Percentiles rank a stretch among this genome's conserved stretches.
phyloP scores from a whole-genome alignment of 2,888 invertebrate genomes.

The Ennomos quercinarius region DNA sequence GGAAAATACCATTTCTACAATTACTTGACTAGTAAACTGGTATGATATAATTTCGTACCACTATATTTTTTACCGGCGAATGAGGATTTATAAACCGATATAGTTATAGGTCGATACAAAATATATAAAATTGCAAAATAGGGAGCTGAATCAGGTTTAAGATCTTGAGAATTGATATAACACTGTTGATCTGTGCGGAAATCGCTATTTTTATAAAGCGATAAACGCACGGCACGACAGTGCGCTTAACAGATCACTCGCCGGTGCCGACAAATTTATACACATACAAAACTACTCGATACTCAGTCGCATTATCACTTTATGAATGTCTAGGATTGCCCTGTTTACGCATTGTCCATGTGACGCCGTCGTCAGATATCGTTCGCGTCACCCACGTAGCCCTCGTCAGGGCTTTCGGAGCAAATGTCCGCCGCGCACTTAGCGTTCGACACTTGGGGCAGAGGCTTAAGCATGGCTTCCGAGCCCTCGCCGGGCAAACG shows the following conservation, averaged over 20 bases:
- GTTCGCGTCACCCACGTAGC: slow-evolving; percentile 93
- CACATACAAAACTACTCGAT: slow-evolving; percentile 75
- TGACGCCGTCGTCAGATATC: slow-evolving; percentile 88
- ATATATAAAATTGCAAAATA: slow-evolving; percentile 61
- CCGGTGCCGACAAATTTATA: slow-evolving; percentile 49
- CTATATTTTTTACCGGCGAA: slow-evolving; percentile 38
- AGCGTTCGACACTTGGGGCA: slow-evolving; percentile 77
- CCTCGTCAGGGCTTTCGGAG: slow-evolving; percentile 94
- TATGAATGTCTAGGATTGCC: slow-evolving; percentile 74
- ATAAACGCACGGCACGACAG: not conserved
- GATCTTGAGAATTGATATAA: slow-evolving; percentile 28
- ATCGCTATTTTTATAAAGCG: not conserved
- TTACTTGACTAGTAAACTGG: slow-evolving; percentile 44
- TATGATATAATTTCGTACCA: slow-evolving; percentile 46
- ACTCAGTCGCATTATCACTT: slow-evolving; percentile 84
- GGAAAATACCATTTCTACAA: slow-evolving; percentile 33
- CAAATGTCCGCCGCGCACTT: slow-evolving; percentile 82
- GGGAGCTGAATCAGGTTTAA: slow-evolving; percentile 47
- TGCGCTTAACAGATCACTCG: slow-evolving; percentile 39
- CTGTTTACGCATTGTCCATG: slow-evolving; percentile 72
- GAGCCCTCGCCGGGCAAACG: slow-evolving; percentile 72
- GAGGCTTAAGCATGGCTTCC: slow-evolving; percentile 72
- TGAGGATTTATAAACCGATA: slow-evolving; percentile 39
- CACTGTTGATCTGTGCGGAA: not conserved
- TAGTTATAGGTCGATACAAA: slow-evolving; percentile 45